These are phyloP conservation scores for Ammodytes dubius DNA, from an alignment of 2,113 vertebrate species.

Conservation along the genomic window DNA sequence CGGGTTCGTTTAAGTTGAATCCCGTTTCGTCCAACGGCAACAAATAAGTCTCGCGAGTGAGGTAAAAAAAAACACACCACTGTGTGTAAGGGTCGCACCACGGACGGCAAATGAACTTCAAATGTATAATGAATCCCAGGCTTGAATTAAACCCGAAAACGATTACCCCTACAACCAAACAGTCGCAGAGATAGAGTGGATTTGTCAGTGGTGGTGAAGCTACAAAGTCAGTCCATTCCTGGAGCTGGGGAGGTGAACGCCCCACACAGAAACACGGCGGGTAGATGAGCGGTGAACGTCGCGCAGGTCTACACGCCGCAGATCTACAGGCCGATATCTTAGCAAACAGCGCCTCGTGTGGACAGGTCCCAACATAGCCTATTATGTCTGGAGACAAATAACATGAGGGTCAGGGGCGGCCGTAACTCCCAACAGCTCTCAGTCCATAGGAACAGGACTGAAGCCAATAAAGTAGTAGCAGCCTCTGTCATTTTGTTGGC, in stretches of 20 bases:
- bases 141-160: conserved; percentile 25
- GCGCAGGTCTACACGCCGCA: not conserved
- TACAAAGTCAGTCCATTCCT: conserved; percentile 61
- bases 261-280: conserved; percentile 68
- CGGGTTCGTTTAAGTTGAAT: conserved; percentile 66
- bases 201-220: conserved; percentile 42
- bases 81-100: not conserved
- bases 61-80: not conserved
- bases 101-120: conserved; percentile 7
- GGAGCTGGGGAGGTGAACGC: conserved; percentile 60
- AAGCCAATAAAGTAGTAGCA: too few relatives aligned
- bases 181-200: conserved; percentile 19
- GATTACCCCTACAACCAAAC: conserved; percentile 24
- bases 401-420: too few relatives aligned
- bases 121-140: not conserved
- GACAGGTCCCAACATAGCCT: conserved; percentile 17
- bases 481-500: too few relatives aligned
- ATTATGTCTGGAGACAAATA: too few relatives aligned
- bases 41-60: conserved; percentile 32
- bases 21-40: conserved; percentile 35
- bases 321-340: conserved; percentile 51
- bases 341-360: conserved; percentile 66
- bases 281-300: conserved; percentile 37
- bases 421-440: not conserved
- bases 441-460: not conserved